These are phyloP conservation scores for Phodopus roborovskii DNA, from an alignment of 2,113 vertebrate species.

Conservation along the genomic window DNA sequence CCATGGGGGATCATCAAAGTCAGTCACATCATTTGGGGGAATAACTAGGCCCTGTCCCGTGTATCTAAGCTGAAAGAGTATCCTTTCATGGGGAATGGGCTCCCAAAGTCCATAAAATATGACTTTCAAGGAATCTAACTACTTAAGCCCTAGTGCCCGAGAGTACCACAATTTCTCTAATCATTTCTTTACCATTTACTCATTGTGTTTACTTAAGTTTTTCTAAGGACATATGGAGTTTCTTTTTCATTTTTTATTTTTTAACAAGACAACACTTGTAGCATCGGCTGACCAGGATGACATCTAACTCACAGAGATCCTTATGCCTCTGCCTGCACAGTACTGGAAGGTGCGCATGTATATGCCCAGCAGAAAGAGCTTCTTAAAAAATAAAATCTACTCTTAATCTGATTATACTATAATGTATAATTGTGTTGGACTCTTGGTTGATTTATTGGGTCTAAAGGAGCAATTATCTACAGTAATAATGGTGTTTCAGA, in stretches of 20 bases:
- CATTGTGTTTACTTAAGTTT: not conserved
- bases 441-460: not conserved
- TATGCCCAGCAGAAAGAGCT: not conserved
- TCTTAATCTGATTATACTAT: constrained; percentile 6
- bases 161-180: not conserved
- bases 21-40: too few species aligned
- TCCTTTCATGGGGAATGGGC: too few species aligned
- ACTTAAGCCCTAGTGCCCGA: not conserved
- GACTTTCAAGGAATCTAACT: not conserved
- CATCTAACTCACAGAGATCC: not conserved
- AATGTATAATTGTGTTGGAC: constrained; percentile 10
- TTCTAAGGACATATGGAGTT: not conserved
- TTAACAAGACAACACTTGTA: not conserved
- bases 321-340: not conserved
- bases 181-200: not conserved
- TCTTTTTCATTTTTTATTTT: too few species aligned
- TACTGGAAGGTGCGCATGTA: not conserved
- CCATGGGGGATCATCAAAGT: too few species aligned
- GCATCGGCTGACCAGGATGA: too few species aligned
- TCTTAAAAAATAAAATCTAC: constrained; percentile 22
- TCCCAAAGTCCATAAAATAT: too few species aligned
- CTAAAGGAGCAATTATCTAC: not conserved
- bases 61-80: too few species aligned
- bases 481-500: constrained; percentile 35
- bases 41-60: too few species aligned